Base-by-base conservation (phyloP, 2,888 invertebrate species). In the Leptopilina syphax region DNA sequence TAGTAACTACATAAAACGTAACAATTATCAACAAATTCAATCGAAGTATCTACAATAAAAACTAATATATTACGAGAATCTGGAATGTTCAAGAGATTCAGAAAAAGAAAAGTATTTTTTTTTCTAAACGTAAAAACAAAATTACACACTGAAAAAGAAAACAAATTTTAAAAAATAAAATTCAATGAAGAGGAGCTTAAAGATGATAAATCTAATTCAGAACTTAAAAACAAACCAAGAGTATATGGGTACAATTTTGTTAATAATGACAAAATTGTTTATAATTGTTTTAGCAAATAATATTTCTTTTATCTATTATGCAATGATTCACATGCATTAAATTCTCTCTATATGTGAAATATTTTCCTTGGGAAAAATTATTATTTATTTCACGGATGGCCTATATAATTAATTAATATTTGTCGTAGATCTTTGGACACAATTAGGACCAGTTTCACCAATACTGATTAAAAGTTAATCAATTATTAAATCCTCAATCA, bases 1-100 rank as follows among this genome's bases (percentile, higher is more conserved):
- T 34, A 73, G 27, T 54, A 54, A 57, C n/a, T 70, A 13, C 54
- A 57, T 50, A 54, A 73, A 73, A 73, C 57, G 54, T 73, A 73
- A 57, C 73, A 73, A 57, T 27, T 18, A 27, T 50, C 18, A 8
- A 70, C 12, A 27, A 54, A 68, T 41, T 41, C 6, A 41, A 41
- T 9, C 12, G 50, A 50, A 9, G 10, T 50, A 50, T 50, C 24
- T 34, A 50, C 7, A 18, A 24, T 12, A 18, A 24, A 24, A 24
- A 63, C 7, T 24, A 24, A 9, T 9, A 24, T 4, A 24, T 63
- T 24, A 24, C 7, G 24, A 60, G 63, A 34, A 34, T 34, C n/a
- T 57, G 57, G 47, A 68, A 68, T 24, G 50, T 24, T 67, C 67
- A n/a, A 68, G 24, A 24, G 24, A 68, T 68, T 68, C 68, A 68